Conservation (phyloP, 1,140 invertebrate species). For the Trinorchestia longiramus region DNA sequence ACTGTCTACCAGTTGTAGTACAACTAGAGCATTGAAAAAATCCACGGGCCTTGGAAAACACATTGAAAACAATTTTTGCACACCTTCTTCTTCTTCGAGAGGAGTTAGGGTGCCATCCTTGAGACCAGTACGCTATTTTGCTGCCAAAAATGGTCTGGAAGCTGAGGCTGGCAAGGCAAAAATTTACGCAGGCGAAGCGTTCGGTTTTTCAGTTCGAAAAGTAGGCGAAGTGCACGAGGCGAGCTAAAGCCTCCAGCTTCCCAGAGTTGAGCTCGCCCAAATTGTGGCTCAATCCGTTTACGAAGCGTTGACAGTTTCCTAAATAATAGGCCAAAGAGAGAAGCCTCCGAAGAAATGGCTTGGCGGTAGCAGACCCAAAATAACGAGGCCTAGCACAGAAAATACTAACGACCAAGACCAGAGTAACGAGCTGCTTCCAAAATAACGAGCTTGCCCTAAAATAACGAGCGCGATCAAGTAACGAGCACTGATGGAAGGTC, state of each 20-base stretch:
- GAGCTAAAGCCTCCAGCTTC: conserved; percentile 52
- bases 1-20: not conserved
- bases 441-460: conserved; percentile 54
- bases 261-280: conserved; percentile 51
- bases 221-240: conserved; percentile 50
- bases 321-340: conserved; percentile 53
- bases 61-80: not conserved
- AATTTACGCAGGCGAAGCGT: conserved; percentile 43
- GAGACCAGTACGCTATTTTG: conserved; percentile 25
- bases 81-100: not conserved
- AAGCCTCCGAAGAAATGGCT: conserved; percentile 49
- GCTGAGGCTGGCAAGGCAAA: conserved; percentile 46
- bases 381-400: conserved; percentile 53
- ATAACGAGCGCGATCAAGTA: conserved; percentile 55
- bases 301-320: conserved; percentile 54
- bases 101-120: conserved; percentile 11
- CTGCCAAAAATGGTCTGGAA: conserved; percentile 11
- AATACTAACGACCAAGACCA: conserved; percentile 54
- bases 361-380: conserved; percentile 45
- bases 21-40: not conserved
- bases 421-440: conserved; percentile 52
- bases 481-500: conserved; percentile 54
- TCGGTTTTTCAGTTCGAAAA: conserved; percentile 52
- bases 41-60: not conserved
- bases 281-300: conserved; percentile 55